phyloP scores from a whole-genome alignment of 2,113 vertebrate genomes.

The Propithecus coquereli region DNA sequence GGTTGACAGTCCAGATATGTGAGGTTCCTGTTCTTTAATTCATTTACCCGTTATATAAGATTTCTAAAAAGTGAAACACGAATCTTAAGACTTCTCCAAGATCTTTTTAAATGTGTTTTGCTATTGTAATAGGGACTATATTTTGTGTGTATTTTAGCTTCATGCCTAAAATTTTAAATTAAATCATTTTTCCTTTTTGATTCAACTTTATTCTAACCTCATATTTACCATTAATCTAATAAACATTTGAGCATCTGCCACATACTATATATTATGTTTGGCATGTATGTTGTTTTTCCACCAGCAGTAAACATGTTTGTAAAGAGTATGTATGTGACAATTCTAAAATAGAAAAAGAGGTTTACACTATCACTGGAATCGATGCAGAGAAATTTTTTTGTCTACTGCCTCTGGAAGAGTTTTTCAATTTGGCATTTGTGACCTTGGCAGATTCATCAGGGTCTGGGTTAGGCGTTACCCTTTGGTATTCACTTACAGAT shows the following conservation, averaged over 20 bases:
- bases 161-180: conserved; percentile 23
- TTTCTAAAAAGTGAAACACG: conserved; percentile 12
- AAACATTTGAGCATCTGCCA: neutral
- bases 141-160: neutral
- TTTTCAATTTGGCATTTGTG: neutral
- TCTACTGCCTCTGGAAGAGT: neutral
- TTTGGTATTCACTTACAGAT: neutral
- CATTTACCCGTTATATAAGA: neutral
- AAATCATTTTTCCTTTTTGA: neutral
- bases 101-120: neutral
- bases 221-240: neutral
- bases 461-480: neutral
- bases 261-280: neutral
- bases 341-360: conserved; percentile 16
- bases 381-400: neutral
- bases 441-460: neutral
- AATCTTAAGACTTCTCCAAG: neutral
- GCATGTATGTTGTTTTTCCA: neutral
- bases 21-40: neutral
- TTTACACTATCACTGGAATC: neutral
- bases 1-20: neutral
- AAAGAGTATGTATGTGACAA: neutral
- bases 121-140: neutral
- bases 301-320: neutral
- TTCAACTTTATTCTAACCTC: conserved; percentile 18